Evolutionary conservation across 1,140 invertebrate species (phyloP).

Genomic region (Drosophila sechellia): DNA sequence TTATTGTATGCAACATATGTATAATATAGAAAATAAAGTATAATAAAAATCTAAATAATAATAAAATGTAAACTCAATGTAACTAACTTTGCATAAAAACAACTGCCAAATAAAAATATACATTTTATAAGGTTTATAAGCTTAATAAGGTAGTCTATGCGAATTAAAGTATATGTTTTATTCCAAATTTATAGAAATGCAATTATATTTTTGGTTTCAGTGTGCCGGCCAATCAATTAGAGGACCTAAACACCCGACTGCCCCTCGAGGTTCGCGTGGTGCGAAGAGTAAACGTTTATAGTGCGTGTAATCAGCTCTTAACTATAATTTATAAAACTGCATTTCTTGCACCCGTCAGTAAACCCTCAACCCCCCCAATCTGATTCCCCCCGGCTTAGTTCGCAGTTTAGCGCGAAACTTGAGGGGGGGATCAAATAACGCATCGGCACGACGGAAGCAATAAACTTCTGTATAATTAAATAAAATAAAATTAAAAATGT

Average conservation of each 20-base stretch:
- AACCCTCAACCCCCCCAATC: not conserved
- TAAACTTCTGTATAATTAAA: constrained; percentile 83
- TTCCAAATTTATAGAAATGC: no score
- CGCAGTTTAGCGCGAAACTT: constrained; percentile 67
- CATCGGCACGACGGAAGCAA: constrained; percentile 74
- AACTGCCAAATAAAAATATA: no score
- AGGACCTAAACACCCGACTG: constrained; percentile 31
- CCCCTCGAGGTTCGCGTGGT: constrained; percentile 33
- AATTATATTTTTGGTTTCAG: constrained; percentile 1
- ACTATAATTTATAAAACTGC: constrained; percentile 77
- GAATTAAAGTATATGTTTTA: no score
- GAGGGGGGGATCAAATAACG: constrained; percentile 37
- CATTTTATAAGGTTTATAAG: no score
- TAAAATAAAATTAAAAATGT: constrained; percentile 83
- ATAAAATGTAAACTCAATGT: not conserved
- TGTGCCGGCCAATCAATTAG: constrained; percentile 70
- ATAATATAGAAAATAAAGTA: no score
- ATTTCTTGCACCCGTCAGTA: constrained; percentile 28
- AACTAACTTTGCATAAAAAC: no score
- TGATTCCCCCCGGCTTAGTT: constrained; percentile 41
- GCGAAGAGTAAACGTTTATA: constrained; percentile 74
- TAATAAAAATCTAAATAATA: no score
- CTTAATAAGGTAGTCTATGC: no score
- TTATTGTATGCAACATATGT: not conserved
- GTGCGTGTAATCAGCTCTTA: constrained; percentile 82